Evolutionary conservation across 2,113 vertebrate species (phyloP).

Genomic region (Muscicapa adusta): DNA sequence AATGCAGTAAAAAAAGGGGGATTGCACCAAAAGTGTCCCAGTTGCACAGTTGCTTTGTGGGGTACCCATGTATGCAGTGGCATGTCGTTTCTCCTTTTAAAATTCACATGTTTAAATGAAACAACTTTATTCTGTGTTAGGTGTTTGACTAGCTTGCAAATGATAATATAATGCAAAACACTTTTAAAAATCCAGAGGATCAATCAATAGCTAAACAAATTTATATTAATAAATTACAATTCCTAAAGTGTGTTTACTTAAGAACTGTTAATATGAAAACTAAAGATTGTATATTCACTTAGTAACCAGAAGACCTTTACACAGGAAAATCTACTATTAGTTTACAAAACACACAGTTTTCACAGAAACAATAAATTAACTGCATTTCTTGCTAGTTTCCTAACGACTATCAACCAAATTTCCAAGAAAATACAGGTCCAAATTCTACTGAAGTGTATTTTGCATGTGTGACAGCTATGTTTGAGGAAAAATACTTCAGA

Average conservation of each 20-base stretch:
- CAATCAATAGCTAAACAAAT: neutral
- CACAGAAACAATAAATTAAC: neutral
- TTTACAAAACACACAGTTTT: accelerated
- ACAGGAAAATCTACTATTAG: neutral
- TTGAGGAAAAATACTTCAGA: neutral
- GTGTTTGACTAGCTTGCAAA: neutral
- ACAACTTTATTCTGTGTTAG: neutral
- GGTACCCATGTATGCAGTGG: neutral
- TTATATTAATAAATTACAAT: neutral
- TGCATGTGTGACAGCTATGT: neutral
- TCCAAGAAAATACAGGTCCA: neutral
- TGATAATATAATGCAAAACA: neutral
- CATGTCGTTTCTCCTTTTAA: neutral
- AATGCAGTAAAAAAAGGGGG: neutral
- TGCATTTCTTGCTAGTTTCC: neutral
- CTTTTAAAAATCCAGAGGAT: neutral
- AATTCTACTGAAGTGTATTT: neutral
- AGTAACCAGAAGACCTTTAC: neutral
- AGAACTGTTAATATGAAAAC: neutral
- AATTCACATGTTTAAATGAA: neutral
- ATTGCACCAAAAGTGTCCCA: too few species aligned
- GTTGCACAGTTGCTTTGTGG: neutral
- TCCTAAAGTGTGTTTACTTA: neutral
- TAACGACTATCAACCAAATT: neutral
- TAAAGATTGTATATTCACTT: neutral